Evolutionary conservation across 64 coral and sea anemone genomes (phyloP), one percentile per base, ranked within the genome.

Genomic region (Dendronephthya gigantea): DNA sequence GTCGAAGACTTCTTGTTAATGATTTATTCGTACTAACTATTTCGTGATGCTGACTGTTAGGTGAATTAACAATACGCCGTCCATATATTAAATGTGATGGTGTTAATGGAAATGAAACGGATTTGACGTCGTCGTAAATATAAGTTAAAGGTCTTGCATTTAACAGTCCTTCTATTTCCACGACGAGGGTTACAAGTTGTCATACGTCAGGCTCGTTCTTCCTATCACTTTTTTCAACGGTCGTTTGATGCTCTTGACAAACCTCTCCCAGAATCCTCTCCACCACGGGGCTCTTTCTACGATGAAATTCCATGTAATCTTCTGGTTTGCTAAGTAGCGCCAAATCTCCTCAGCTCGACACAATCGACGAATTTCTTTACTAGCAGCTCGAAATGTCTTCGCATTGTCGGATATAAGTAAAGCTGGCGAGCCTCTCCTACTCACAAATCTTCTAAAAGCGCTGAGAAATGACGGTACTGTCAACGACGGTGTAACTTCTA

Each of bases 31-130:
- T 85, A 36, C 84, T 85, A 11, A 37, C n/a, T 10, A 85, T 50
- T 52, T 85, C 83, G 34, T 79, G 36, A 79, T 79, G 72, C 37
- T 79, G 30, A 34, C 72, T 79, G 36, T 79, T 79, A 36, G 72
- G 72, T n/a, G n/a, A n/a, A n/a, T 50, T 9, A 50, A 50, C 48
- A 7, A 9, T 50, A 50, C 16, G 48, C 7, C 51, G 23, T 6
- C 51, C 51, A 58, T 58, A 58, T 2, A 58, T 58, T n/a, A 58
- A n/a, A n/a, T 58, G 4, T 58, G 51, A 4, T 2, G 51, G 51
- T 10, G 14, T 58, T 58, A 58, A 58, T n/a, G 51, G 51, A 58
- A 10, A 58, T 2, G 51, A 58, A 14, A 58, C 22, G 4, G 51
- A 58, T 17, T 58, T 2, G 2, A 2, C 3, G 12, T 58, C 51